Base-by-base conservation (phyloP, 2,797 vertebrate species). In the Phalloptychus januarius region DNA sequence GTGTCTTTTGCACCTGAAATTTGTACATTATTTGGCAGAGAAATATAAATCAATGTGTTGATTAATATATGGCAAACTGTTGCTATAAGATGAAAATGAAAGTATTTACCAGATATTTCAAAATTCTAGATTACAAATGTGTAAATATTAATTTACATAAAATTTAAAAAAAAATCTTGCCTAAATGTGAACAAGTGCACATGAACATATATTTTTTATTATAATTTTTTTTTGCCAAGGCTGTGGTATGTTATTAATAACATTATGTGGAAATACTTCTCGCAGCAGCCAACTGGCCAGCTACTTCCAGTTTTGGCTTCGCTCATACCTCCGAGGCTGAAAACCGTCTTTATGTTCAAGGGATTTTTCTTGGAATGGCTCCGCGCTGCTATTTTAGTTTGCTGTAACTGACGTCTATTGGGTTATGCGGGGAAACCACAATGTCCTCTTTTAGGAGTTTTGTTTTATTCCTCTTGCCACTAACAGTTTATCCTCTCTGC, bases 401-500 rank as follows among this genome's bases (percentile, higher is more conserved):
- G 54, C 81, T 85, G 80, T 86, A 81, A 85, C 78, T 88, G 87
- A 93, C 87, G 89, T 93, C 90, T 90, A 87, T 89, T 87, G 88
- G 89, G 93, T 91, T 85, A 88, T 81, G 84, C 90, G 81, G 83
- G 84, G 81, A 91, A 94, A 93, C 88, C 91, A 92, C 92, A 93
- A 85, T 80, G 86, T 91, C 89, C 86, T 90, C 89, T 92, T 92
- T 91, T 88, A 92, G 89, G 86, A 92, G 90, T 92, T 92, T 88
- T 91, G 87, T 93, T 94, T 93, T 88, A 87, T 91, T 93, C 94
- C 86, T 92, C 87, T 83, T 87, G 86, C 78, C 90, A 84, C 83
- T 81, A 91, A 95, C 92, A 94, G 91, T 92, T 90, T 92, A 93
- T 91, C 87, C 91, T 89, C 92, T 94, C 83, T 92, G 77, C 88